Conservation (phyloP, 2,797 vertebrate genomes). For the Myripristis jacobus region DNA sequence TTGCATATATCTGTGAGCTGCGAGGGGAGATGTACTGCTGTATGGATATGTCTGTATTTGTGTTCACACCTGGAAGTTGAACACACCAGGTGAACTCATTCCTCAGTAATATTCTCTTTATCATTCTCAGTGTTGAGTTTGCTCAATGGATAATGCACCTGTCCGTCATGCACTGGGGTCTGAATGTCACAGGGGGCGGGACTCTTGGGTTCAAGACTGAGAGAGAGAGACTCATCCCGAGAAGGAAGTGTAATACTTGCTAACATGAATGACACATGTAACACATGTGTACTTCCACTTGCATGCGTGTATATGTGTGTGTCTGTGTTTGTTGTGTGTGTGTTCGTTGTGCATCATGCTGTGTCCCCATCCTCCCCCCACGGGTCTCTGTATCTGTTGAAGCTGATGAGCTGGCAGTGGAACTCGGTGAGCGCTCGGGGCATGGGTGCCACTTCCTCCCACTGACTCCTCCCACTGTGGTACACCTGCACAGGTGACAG, state of each 20-base stretch:
- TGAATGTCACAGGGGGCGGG: slow-evolving; percentile 13
- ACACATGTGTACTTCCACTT: slow-evolving; percentile 2
- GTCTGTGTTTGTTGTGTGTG: slow-evolving; percentile 7
- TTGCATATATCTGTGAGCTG: slow-evolving; percentile 18
- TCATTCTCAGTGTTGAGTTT: slow-evolving; percentile 20
- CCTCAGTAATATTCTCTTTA: background rate
- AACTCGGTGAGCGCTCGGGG: slow-evolving; percentile 96
- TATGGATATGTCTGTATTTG: background rate
- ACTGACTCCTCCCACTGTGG: slow-evolving; percentile 91
- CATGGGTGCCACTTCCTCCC: slow-evolving; percentile 97
- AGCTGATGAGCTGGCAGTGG: slow-evolving; percentile 94
- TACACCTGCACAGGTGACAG: slow-evolving; percentile 85
- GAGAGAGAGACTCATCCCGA: background rate
- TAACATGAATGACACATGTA: slow-evolving; percentile 3
- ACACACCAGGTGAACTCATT: background rate
- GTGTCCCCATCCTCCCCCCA: slow-evolving; percentile 81
- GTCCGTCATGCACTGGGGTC: slow-evolving; percentile 31
- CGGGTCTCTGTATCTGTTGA: slow-evolving; percentile 93
- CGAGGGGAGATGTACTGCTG: slow-evolving; percentile 19
- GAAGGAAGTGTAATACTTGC: background rate
- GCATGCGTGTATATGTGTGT: background rate
- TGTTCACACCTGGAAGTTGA: background rate
- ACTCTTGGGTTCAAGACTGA: background rate
- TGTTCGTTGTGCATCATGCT: slow-evolving; percentile 28
- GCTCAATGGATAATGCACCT: background rate